A percentile compares a stretch with the other conserved stretches of the same genome.
Evolutionary conservation across 2,113 vertebrate species (phyloP).

Genomic region (Orthonyx spaldingii): DNA sequence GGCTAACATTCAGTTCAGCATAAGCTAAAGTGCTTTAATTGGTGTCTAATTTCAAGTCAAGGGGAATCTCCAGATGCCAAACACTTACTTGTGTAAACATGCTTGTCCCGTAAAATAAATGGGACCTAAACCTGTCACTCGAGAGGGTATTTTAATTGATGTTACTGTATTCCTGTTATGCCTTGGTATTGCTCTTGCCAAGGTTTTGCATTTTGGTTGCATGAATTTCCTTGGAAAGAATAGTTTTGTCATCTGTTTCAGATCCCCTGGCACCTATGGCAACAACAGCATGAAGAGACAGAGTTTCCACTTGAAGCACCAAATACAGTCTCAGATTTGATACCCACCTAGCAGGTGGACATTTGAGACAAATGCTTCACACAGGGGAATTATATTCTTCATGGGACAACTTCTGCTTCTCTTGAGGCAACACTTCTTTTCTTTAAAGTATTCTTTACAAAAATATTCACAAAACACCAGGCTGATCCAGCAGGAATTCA

Average conservation of each 20-base stretch:
- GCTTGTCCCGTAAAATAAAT: neutral
- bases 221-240: neutral
- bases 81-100: neutral
- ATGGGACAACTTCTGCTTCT: neutral
- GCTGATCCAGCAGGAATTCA: neutral
- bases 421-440: neutral
- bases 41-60: neutral
- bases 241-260: neutral
- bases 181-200: neutral
- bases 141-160: neutral
- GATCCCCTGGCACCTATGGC: neutral
- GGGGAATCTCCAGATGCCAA: neutral
- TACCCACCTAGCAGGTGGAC: neutral
- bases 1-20: neutral
- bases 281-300: neutral
- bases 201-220: neutral
- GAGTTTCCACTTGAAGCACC: neutral
- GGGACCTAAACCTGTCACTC: neutral
- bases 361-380: neutral
- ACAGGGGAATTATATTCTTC: neutral
- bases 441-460: neutral
- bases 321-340: neutral
- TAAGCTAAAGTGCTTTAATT: neutral
- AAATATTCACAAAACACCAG: neutral
- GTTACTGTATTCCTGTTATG: neutral